Percentiles rank a stretch among this genome's conserved stretches.
Conservation (phyloP, 2,888 invertebrate genomes). For the Zele albiditarsus region DNA sequence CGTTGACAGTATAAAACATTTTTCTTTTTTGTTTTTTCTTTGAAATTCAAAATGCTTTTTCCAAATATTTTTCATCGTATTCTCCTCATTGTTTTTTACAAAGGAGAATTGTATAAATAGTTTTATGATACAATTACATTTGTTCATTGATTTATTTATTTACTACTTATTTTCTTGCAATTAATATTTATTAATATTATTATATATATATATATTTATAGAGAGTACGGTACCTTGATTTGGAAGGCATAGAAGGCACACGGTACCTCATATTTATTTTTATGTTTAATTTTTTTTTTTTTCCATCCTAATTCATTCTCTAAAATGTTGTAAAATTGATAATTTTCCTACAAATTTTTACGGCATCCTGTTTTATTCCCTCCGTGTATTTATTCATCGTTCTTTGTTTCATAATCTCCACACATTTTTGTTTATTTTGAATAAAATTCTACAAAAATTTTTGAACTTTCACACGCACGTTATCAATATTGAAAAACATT, state of each 20-base stretch:
- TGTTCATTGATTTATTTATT: not conserved
- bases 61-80: not conserved
- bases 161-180: not conserved
- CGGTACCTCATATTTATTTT: constrained; percentile 57
- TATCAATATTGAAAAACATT: constrained; percentile 16
- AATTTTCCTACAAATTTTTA: constrained; percentile 14
- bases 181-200: not conserved
- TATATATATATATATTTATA: no score
- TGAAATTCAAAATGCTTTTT: not conserved
- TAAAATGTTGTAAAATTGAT: constrained; percentile 29
- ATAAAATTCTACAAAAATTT: constrained; percentile 1
- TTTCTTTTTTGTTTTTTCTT: not conserved
- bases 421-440: constrained; percentile 11
- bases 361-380: no score
- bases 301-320: not conserved
- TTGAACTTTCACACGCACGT: constrained; percentile 29
- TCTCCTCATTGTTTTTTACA: not conserved
- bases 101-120: not conserved
- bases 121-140: not conserved
- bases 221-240: constrained; percentile 30
- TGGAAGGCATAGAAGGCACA: constrained; percentile 68
- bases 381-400: constrained; percentile 31
- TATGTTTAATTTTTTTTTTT: constrained; percentile 43
- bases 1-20: constrained; percentile 8
- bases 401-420: not conserved